Evolutionary conservation across 2,888 invertebrate species (phyloP).

Genomic region (Chloroclystis v-ata): DNA sequence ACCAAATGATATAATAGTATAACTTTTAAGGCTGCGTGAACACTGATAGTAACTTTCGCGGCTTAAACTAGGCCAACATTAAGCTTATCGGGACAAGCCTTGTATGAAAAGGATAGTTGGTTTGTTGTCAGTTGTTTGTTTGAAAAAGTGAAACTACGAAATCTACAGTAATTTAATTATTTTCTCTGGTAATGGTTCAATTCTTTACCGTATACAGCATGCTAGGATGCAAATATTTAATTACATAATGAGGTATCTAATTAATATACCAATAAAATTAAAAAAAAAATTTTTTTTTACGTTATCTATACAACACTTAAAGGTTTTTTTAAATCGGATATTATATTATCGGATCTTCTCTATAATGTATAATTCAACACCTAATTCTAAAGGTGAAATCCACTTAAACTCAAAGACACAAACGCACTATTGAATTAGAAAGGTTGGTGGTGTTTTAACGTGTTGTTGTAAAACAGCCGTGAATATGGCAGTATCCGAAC

Average conservation of each 20-base stretch:
- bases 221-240: too few species aligned
- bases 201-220: too few species aligned
- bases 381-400: too few species aligned
- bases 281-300: too few species aligned
- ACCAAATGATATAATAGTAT: neutral
- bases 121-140: conserved; percentile 1
- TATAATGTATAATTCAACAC: too few species aligned
- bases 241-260: too few species aligned
- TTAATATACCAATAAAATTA: too few species aligned
- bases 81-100: neutral
- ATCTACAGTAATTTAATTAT: too few species aligned
- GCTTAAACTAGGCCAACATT: neutral
- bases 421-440: conserved; percentile 28
- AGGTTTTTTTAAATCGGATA: too few species aligned
- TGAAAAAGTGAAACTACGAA: neutral
- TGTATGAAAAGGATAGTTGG: conserved; percentile 2
- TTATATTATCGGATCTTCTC: too few species aligned
- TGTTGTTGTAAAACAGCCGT: conserved; percentile 25
- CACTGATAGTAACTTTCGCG: neutral
- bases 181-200: too few species aligned
- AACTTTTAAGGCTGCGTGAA: neutral
- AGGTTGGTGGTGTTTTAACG: conserved; percentile 30
- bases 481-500: conserved; percentile 20
- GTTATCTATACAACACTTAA: too few species aligned
- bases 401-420: conserved; percentile 30